A percentile compares a stretch with the other conserved stretches of the same genome.
Evolutionary conservation across 1,140 invertebrate species (phyloP).

Genomic region (Temnothorax nylanderi): DNA sequence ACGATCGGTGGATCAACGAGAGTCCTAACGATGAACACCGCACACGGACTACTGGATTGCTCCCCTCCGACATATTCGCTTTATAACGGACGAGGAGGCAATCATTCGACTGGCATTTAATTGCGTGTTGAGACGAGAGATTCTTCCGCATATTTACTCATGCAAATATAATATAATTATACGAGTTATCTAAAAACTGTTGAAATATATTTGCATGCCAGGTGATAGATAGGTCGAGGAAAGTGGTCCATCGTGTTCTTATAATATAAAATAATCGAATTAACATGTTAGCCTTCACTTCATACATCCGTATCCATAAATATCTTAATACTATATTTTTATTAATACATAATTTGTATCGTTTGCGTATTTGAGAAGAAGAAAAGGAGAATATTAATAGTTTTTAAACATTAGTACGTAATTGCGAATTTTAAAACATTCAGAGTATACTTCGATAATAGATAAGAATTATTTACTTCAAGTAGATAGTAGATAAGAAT

Average conservation of each 20-base stretch:
- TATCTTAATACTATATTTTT: neutral
- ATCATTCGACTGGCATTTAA: neutral
- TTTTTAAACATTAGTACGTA: neutral
- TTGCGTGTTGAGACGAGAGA: constrained; percentile 12
- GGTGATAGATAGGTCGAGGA: neutral
- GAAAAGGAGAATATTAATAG: neutral
- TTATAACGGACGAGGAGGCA: constrained; percentile 24
- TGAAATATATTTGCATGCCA: neutral
- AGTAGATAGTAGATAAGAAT: neutral
- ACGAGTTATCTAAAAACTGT: neutral
- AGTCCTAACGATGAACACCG: neutral
- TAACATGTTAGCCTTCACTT: neutral
- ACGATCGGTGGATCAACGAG: neutral
- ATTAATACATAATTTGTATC: neutral
- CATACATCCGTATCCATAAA: neutral
- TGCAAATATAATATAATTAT: constrained; percentile 2
- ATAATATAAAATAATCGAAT: constrained; percentile 6
- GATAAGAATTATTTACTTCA: neutral
- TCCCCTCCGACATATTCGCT: neutral
- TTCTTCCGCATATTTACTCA: constrained; percentile 18
- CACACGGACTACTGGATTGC: constrained; percentile 32
- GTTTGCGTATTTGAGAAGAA: neutral
- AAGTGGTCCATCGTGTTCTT: neutral
- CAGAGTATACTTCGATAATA: neutral
- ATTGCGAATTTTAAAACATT: neutral